These are phyloP conservation scores for Hydrotaea diabolus DNA, from an alignment of 2,888 invertebrate species.

Conservation along the genomic window DNA sequence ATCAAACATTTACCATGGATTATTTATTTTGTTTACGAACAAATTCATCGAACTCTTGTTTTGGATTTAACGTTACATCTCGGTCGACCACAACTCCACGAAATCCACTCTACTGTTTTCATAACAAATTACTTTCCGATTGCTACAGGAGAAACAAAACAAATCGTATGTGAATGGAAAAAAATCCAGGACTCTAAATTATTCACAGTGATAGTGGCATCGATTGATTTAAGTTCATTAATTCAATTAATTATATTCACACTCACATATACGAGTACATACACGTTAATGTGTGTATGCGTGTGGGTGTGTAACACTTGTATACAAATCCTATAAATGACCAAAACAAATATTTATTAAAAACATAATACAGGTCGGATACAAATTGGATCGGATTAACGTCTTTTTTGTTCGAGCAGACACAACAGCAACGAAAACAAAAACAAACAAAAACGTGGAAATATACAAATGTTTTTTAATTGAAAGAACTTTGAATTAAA, in stretches of 20 bases:
- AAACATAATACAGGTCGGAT: constrained; percentile 17
- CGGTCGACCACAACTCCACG: not conserved
- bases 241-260: constrained; percentile 59
- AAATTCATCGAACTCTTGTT: too few relatives aligned
- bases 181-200: constrained; percentile 24
- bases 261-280: not conserved
- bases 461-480: constrained; percentile 28
- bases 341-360: constrained; percentile 45
- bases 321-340: constrained; percentile 39
- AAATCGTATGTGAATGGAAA: not conserved
- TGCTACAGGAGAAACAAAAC: not conserved
- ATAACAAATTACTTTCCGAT: not conserved
- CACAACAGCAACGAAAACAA: not conserved
- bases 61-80: too few relatives aligned
- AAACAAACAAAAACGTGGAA: not conserved
- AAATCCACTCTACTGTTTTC: not conserved
- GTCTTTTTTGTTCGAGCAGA: not conserved
- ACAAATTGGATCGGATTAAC: constrained; percentile 34
- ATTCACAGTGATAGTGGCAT: constrained; percentile 49
- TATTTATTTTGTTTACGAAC: too few relatives aligned
- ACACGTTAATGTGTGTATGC: not conserved
- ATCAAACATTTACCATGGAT: too few relatives aligned
- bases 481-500: not conserved
- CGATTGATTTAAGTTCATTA: constrained; percentile 53
- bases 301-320: not conserved